Conservation (phyloP, 1,140 invertebrate genomes). For the Trichogramma pretiosum region DNA sequence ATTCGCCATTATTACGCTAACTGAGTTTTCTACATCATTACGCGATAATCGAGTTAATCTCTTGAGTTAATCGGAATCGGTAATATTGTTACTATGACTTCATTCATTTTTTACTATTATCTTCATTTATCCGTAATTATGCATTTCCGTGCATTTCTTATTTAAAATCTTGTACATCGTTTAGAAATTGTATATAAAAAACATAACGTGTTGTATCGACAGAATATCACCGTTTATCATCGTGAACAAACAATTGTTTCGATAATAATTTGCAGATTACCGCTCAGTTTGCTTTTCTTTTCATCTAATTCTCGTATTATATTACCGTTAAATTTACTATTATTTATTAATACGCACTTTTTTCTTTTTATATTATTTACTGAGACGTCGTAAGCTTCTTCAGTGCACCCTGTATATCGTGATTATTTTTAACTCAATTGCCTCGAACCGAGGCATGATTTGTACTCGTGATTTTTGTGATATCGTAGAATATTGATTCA, state of each 20-base stretch:
- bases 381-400: slow-evolving; percentile 25
- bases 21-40: slow-evolving; percentile 8
- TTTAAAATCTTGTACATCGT: slow-evolving; percentile 9
- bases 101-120: too few species aligned
- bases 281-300: slow-evolving; percentile 11
- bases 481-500: slow-evolving; percentile 26
- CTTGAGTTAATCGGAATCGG: slow-evolving; percentile 11
- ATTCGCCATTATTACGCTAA: slow-evolving; percentile 16
- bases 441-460: slow-evolving; percentile 45
- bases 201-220: slow-evolving; percentile 12
- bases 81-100: slow-evolving; percentile 8
- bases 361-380: slow-evolving; percentile 27
- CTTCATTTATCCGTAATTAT: slow-evolving; percentile 6
- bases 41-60: slow-evolving; percentile 9
- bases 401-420: slow-evolving; percentile 43
- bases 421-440: slow-evolving; percentile 11
- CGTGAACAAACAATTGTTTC: slow-evolving; percentile 17
- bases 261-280: slow-evolving; percentile 19
- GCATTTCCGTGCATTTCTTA: too few species aligned
- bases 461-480: slow-evolving; percentile 39
- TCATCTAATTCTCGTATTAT: slow-evolving; percentile 1
- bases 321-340: slow-evolving; percentile 20
- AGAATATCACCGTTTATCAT: slow-evolving; percentile 21
- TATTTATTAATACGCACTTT: too few species aligned
- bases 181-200: too few species aligned